phyloP scores from a whole-genome alignment of 1,140 invertebrate species.

The Phymorhynchus buccinoides region DNA sequence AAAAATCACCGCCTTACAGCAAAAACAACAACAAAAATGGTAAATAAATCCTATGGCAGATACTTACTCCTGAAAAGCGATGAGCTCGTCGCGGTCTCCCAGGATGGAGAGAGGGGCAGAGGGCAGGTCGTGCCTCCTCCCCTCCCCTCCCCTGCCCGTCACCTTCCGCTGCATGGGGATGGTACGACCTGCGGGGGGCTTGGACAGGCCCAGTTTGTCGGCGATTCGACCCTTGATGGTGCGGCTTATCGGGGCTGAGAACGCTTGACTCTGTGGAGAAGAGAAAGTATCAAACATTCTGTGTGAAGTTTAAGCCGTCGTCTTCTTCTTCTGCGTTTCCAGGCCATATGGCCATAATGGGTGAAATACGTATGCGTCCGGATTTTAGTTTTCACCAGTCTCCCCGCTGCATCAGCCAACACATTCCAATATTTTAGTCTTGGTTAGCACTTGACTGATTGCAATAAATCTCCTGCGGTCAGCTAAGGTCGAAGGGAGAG shows the following conservation, averaged over 20 bases:
- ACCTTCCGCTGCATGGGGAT: constrained; percentile 71
- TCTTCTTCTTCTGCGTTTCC: no score
- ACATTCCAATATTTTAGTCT: no score
- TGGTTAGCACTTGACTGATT: no score
- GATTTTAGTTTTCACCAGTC: no score
- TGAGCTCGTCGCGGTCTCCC: constrained; percentile 79
- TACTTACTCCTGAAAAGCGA: constrained; percentile 68
- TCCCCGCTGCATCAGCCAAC: no score
- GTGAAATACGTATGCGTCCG: no score
- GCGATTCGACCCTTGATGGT: constrained; percentile 73
- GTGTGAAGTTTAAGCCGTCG: no score
- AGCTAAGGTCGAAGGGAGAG: no score
- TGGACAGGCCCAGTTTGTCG: constrained; percentile 71
- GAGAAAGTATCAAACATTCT: neutral
- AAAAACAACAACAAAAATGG: neutral
- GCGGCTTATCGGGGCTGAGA: constrained; percentile 44
- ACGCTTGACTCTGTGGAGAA: constrained; percentile 29
- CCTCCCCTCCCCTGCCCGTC: constrained; percentile 43
- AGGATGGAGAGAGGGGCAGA: constrained; percentile 76
- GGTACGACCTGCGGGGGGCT: constrained; percentile 64
- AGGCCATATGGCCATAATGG: no score
- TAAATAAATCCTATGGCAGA: neutral
- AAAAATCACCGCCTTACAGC: neutral
- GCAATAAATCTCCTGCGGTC: no score
- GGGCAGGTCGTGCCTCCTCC: constrained; percentile 54